Percentiles rank a stretch among this genome's conserved stretches.
phyloP scores from a whole-genome alignment of 2,888 invertebrate genomes.

The Hedya salicella region DNA sequence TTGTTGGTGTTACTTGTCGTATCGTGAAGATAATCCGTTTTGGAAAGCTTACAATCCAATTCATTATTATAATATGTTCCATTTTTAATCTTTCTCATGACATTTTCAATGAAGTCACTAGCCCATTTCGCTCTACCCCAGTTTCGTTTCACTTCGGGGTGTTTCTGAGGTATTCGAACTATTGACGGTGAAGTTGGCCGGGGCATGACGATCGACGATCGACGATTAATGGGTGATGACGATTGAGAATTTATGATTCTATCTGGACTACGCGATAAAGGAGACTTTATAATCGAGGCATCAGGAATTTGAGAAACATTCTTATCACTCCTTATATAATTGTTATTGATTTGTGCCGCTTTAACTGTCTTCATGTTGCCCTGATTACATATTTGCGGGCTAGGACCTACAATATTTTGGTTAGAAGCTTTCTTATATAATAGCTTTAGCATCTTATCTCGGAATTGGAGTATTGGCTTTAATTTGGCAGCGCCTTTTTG shows the following conservation, averaged over 20 bases:
- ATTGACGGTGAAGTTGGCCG: conserved; percentile 16
- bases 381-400: conserved; percentile 33
- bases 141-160: conserved; percentile 31
- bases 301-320: not conserved
- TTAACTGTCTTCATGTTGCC: conserved; percentile 35
- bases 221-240: too few species aligned
- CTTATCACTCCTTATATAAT: not conserved
- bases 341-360: not conserved
- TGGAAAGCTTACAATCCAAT: conserved; percentile 1
- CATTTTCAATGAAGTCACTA: conserved; percentile 74
- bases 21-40: not conserved
- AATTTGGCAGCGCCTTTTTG: conserved; percentile 39
- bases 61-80: conserved; percentile 71
- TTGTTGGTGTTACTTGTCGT: not conserved
- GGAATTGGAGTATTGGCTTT: conserved; percentile 61
- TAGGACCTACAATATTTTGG: conserved; percentile 40
- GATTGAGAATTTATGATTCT: not conserved
- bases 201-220: too few species aligned
- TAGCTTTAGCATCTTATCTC: conserved; percentile 67
- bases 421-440: conserved; percentile 61
- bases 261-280: not conserved
- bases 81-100: conserved; percentile 68
- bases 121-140: conserved; percentile 70
- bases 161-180: conserved; percentile 7
- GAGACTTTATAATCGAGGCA: not conserved